Conservation (phyloP, 2,888 invertebrate species). For the Boloria selene region DNA sequence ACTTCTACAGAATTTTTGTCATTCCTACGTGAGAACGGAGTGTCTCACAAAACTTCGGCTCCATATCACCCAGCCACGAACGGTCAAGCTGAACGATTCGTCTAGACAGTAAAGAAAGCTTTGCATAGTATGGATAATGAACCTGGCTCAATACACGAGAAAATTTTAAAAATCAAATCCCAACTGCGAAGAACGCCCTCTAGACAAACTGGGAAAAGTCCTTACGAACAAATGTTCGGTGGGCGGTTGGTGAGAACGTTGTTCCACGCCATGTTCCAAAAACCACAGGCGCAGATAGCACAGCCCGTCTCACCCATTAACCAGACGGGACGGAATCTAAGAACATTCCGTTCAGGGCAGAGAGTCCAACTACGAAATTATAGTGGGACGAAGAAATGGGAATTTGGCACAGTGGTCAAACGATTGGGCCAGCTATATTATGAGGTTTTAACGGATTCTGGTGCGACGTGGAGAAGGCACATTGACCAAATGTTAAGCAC, state of each 20-base stretch:
- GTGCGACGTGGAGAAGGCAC: background rate
- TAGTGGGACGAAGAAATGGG: background rate
- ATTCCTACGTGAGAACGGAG: slow-evolving; percentile 13
- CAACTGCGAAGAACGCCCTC: background rate
- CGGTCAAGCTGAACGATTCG: slow-evolving; percentile 34
- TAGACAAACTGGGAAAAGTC: background rate
- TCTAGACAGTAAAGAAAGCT: slow-evolving; percentile 33
- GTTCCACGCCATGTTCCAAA: background rate
- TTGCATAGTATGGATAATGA: slow-evolving; percentile 14
- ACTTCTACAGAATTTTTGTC: background rate
- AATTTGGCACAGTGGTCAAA: background rate
- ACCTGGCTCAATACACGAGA: slow-evolving; percentile 7
- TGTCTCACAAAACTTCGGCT: slow-evolving; percentile 26
- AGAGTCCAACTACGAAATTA: background rate
- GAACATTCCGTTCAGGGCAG: background rate
- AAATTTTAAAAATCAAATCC: background rate
- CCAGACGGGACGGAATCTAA: background rate
- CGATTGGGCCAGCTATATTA: background rate
- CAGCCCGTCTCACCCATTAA: background rate
- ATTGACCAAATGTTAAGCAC: background rate
- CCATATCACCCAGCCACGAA: slow-evolving; percentile 37
- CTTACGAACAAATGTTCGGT: background rate
- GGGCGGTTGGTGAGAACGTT: too few relatives aligned
- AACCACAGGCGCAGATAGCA: background rate
- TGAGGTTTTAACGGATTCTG: background rate